These are phyloP conservation scores for Poecilia gillii DNA, from an alignment of 2,797 vertebrate species.

Conservation along the genomic window DNA sequence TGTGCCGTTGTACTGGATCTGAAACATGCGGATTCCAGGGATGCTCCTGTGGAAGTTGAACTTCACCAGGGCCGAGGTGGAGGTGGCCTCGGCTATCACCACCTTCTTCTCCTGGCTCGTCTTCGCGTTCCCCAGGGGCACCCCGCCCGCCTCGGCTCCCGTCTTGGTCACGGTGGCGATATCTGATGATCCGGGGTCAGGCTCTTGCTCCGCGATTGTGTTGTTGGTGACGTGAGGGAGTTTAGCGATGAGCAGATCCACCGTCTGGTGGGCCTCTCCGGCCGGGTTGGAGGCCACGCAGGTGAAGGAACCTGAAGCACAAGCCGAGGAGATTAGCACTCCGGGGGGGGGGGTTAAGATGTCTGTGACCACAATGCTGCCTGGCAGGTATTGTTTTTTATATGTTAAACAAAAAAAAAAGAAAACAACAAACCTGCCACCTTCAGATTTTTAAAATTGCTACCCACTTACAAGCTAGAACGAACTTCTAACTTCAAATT, in stretches of 20 bases:
- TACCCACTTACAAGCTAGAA: neutral
- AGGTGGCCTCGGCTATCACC: constrained; percentile 91
- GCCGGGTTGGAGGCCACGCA: constrained; percentile 98
- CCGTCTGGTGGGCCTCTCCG: constrained; percentile 92
- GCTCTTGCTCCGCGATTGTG: constrained; percentile 90
- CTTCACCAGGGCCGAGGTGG: constrained; percentile 92
- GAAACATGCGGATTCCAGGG: constrained; percentile 98
- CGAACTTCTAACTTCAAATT: neutral
- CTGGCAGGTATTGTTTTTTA: neutral
- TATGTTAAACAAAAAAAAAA: neutral
- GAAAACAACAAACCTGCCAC: neutral
- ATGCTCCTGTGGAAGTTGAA: constrained; percentile 99
- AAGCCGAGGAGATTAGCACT: constrained; percentile 3
- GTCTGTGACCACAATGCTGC: neutral
- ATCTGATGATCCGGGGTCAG: constrained; percentile 95
- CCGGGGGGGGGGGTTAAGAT: neutral
- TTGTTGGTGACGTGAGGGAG: constrained; percentile 95
- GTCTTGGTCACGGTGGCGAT: constrained; percentile 97
- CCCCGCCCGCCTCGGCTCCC: constrained; percentile 79
- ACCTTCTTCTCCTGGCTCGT: constrained; percentile 93
- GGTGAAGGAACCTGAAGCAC: constrained; percentile 88
- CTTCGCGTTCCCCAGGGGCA: constrained; percentile 89
- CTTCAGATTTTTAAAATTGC: neutral
- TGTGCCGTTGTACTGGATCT: constrained; percentile 98
- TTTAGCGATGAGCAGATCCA: constrained; percentile 94